Base-by-base conservation (phyloP, 1,140 invertebrate species). In the Anoplolepis gracilipes region DNA sequence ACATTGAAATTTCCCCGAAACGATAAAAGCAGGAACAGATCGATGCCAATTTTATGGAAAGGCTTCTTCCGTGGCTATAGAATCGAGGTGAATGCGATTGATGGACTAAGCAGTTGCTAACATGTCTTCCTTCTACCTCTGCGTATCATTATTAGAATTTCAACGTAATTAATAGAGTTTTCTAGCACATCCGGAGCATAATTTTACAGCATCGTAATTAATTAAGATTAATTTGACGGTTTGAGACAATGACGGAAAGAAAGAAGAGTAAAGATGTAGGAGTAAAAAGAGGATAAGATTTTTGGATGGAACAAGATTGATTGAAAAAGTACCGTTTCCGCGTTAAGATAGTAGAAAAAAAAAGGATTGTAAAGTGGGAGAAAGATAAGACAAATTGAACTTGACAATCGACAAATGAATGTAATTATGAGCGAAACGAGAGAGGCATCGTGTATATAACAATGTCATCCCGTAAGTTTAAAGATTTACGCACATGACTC, bases 21-120 rank as follows among this genome's bases (percentile, higher is more conserved):
- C 76, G 85, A 84, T 73, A 79, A 84, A 75, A 90, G 73, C 55
- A 55, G 53, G 28, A 33, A 76, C 53, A 62, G 57, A 84, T 55
- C 69, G 78, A 79, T 81, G 87, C 85, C 79, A 89, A 90, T 90
- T 89, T 90, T 81, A 55, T 39, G 28, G 33, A 89, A 61, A 89
- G 77, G 70, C 62, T 89, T 46, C 76, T 11, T 65, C 16, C 30
- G 57, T 10, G 39, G 8, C 46, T 72, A 16, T 64, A 59, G 67
- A 28, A 65, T 46, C 28, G 82, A 49, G 22, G 22, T 10, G 70
- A 36, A 61, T 59, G 11, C 81, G 81, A 59, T 49, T 61, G 53
- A 28, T 82, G 72, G 36, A 11, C 3, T 72, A 59, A 73, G 30
- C 42, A 13, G 33, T n/a, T n/a, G 22, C 25, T 39, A 61, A 67